Evolutionary conservation across 2,888 invertebrate species (phyloP).

Genomic region (Horisme vitalbata): DNA sequence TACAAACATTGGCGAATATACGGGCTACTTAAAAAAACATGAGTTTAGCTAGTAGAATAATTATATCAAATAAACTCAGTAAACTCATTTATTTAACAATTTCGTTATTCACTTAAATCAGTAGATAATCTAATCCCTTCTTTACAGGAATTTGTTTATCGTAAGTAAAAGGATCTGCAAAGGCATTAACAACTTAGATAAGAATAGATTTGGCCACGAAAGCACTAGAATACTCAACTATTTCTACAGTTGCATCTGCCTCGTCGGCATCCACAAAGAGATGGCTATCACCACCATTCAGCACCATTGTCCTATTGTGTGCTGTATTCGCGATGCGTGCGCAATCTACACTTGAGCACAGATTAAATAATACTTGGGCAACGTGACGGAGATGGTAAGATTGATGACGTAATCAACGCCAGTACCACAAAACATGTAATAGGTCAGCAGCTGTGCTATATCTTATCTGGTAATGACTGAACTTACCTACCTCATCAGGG

Average conservation of each 20-base stretch:
- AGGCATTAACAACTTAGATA: not conserved
- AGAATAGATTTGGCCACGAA: not conserved
- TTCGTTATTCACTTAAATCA: no score
- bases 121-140: no score
- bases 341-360: slow-evolving; percentile 70
- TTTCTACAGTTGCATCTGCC: slow-evolving; percentile 27
- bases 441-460: slow-evolving; percentile 8
- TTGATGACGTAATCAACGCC: slow-evolving; percentile 48
- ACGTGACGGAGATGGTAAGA: slow-evolving; percentile 69
- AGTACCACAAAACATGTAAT: slow-evolving; percentile 7
- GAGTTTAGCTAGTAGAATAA: no score
- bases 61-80: no score
- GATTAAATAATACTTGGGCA: slow-evolving; percentile 20
- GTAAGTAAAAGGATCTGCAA: not conserved
- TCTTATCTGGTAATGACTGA: slow-evolving; percentile 7
- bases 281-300: slow-evolving; percentile 46
- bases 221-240: slow-evolving; percentile 4
- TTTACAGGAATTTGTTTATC: no score
- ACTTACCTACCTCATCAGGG: not conserved
- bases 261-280: slow-evolving; percentile 55
- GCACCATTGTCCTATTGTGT: slow-evolving; percentile 52
- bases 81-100: no score
- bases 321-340: slow-evolving; percentile 34
- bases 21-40: no score
- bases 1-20: no score